Evolutionary conservation across 2,797 vertebrate species (phyloP).

Genomic region (Gephyroberyx darwinii): DNA sequence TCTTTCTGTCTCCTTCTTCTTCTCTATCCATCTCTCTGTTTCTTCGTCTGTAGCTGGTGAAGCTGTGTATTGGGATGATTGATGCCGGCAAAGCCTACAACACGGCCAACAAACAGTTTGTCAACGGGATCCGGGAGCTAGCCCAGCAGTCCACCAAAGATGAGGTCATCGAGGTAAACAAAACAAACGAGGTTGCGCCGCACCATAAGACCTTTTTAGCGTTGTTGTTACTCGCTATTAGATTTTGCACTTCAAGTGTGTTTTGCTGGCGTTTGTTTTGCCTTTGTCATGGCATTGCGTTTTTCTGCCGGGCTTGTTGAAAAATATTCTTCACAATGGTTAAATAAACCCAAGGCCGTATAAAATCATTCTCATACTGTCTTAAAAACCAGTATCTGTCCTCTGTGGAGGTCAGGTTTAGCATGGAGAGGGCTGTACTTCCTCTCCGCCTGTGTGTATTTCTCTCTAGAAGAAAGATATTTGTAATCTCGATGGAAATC

Average conservation of each 20-base stretch:
- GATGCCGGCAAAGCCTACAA: conserved; percentile 98
- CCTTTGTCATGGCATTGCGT: background rate
- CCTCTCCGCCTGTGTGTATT: conserved; percentile 10
- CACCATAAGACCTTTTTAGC: background rate
- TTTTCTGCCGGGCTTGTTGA: too few relatives aligned
- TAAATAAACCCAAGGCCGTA: too few relatives aligned
- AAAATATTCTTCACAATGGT: too few relatives aligned
- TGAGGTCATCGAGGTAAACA: conserved; percentile 90
- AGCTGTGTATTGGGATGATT: conserved; percentile 97
- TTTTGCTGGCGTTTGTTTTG: background rate
- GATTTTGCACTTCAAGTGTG: too few relatives aligned
- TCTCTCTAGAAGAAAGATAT: background rate
- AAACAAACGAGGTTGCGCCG: background rate
- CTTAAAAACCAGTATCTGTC: background rate
- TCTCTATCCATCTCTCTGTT: conserved; percentile 13
- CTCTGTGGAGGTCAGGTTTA: background rate
- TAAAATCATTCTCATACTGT: background rate
- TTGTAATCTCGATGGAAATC: conserved; percentile 8
- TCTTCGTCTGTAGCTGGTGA: conserved; percentile 87
- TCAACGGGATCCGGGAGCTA: conserved; percentile 93
- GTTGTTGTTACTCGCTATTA: too few relatives aligned
- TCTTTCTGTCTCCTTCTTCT: background rate
- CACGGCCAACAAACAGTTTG: conserved; percentile 96
- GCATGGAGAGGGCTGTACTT: background rate
- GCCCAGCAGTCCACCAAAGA: conserved; percentile 95